Evolutionary conservation across 2,113 vertebrate species (phyloP).

Genomic region (Noctilio leporinus): DNA sequence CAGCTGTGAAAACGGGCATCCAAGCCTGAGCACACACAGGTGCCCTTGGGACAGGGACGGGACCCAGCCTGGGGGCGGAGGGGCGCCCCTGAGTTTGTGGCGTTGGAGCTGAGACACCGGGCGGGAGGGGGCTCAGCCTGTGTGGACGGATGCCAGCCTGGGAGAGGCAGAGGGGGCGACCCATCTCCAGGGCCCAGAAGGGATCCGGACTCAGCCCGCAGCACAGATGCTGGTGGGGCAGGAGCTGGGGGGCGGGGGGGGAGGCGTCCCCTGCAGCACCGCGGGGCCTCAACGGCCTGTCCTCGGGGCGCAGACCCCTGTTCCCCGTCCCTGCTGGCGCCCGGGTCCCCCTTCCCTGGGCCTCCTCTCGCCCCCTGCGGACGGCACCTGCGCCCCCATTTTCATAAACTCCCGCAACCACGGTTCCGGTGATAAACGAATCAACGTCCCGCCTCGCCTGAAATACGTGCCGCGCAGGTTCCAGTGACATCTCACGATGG

Average conservation of each 20-base stretch:
- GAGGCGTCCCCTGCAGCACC: background rate
- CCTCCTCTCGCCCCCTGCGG: fast-evolving
- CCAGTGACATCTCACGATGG: background rate
- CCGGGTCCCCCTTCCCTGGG: no score
- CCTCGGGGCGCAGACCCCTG: fast-evolving
- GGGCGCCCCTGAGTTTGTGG: no score
- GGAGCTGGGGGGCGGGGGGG: no score
- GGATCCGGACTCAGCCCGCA: no score
- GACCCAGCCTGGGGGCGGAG: fast-evolving
- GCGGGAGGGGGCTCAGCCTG: no score
- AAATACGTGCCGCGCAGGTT: no score
- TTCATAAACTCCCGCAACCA: background rate
- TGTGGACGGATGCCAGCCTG: no score
- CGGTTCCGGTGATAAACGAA: no score
- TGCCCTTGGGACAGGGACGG: background rate
- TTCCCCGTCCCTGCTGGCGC: fast-evolving
- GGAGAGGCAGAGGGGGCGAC: no score
- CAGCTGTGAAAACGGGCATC: background rate
- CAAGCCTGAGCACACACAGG: fast-evolving
- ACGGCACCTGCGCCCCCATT: fast-evolving
- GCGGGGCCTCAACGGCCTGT: background rate
- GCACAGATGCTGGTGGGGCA: background rate
- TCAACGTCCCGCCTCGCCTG: background rate
- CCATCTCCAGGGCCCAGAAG: no score
- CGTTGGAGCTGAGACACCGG: background rate